These are phyloP conservation scores for Riparia riparia DNA, from an alignment of 2,113 vertebrate species.

Conservation along the genomic window DNA sequence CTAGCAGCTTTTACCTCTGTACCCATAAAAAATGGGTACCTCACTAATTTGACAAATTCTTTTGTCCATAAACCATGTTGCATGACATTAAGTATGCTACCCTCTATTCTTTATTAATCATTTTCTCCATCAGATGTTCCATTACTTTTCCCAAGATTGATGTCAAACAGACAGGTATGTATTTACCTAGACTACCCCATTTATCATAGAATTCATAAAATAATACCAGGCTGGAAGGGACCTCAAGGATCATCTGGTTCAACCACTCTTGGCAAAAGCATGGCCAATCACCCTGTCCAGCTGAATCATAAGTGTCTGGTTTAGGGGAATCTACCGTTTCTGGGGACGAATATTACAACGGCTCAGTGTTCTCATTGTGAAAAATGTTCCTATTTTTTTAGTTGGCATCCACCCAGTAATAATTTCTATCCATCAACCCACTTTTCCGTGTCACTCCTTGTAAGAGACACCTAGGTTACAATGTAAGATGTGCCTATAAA, in stretches of 20 bases:
- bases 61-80: constrained; percentile 16
- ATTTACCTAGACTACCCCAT: background rate
- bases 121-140: background rate
- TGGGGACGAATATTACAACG: background rate
- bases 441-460: background rate
- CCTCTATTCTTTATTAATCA: background rate
- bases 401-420: background rate
- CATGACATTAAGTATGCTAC: constrained; percentile 2
- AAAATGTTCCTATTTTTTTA: background rate
- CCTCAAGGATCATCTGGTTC: background rate
- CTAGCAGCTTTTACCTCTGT: background rate
- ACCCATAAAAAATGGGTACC: background rate
- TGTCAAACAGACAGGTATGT: background rate
- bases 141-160: background rate
- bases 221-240: background rate
- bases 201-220: background rate
- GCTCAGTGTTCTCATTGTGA: background rate
- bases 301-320: rapidly evolving
- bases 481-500: too few species aligned
- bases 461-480: background rate
- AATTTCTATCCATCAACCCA: background rate
- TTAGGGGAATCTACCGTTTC: background rate
- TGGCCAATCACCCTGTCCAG: background rate
- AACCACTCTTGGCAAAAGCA: background rate
- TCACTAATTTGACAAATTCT: background rate